phyloP scores from a whole-genome alignment of 2,888 invertebrate genomes.

The Parelbella ahira region DNA sequence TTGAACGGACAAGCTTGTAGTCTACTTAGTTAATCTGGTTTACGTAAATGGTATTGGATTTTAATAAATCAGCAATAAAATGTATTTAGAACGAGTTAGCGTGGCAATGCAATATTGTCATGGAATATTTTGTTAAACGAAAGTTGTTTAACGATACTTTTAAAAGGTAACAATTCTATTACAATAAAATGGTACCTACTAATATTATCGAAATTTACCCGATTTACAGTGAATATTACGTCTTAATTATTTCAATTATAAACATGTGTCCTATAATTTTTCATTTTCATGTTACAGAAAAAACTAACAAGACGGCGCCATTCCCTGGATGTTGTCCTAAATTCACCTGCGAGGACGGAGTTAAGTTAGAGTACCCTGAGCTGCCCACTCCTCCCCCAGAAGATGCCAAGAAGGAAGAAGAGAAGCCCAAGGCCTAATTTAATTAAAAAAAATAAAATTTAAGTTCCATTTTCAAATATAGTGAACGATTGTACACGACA shows the following conservation, averaged over 20 bases:
- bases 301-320: conserved; percentile 93
- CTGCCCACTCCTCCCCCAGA: conserved; percentile 77
- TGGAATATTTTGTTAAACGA: no score
- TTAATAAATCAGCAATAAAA: no score
- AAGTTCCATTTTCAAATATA: conserved; percentile 16
- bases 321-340: conserved; percentile 93
- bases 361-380: conserved; percentile 92
- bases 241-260: no score
- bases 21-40: conserved; percentile 11
- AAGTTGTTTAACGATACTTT: no score
- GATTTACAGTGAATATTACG: no score
- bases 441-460: conserved; percentile 28
- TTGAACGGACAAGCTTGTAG: neutral
- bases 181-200: no score
- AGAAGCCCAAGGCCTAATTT: conserved; percentile 64
- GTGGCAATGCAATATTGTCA: no score
- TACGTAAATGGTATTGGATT: neutral
- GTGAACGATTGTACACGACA: conserved; percentile 17
- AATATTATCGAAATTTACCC: no score
- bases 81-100: no score
- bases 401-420: conserved; percentile 55
- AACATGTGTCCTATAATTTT: no score
- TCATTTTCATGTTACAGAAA: conserved; percentile 75
- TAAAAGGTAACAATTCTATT: no score
- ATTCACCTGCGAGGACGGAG: conserved; percentile 92